These are phyloP conservation scores for Hypanus sabinus DNA, from an alignment of 2,113 vertebrate species.

Conservation along the genomic window DNA sequence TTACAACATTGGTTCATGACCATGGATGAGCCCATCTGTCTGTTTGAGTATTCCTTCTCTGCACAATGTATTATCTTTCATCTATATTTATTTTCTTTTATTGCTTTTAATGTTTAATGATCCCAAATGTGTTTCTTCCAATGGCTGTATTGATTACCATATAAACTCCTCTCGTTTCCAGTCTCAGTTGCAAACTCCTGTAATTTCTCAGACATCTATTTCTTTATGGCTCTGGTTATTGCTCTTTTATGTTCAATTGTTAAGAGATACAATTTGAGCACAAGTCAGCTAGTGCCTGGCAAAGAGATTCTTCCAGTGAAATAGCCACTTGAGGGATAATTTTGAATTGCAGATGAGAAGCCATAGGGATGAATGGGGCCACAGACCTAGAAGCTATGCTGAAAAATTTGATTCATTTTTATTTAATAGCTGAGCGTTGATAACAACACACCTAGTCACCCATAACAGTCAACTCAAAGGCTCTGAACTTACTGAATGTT, in stretches of 20 bases:
- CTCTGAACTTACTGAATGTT: neutral
- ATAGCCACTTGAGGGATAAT: neutral
- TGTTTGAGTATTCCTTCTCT: slow-evolving; percentile 10
- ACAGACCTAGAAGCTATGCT: neutral
- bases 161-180: neutral
- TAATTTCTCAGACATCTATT: neutral
- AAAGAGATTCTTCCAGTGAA: neutral
- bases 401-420: neutral
- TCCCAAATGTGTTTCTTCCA: slow-evolving; percentile 9
- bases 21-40: neutral
- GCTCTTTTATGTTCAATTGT: neutral
- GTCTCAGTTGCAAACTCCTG: neutral
- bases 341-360: neutral
- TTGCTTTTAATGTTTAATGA: slow-evolving; percentile 25
- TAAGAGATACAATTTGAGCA: neutral
- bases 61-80: neutral
- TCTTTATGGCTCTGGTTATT: slow-evolving; percentile 1
- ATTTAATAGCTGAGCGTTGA: neutral
- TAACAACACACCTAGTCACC: neutral
- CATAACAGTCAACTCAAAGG: neutral
- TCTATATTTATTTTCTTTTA: slow-evolving; percentile 15
- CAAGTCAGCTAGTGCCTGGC: neutral
- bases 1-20: neutral
- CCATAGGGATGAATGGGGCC: neutral
- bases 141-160: neutral